These are phyloP conservation scores for Blastobasis adustella DNA, from an alignment of 2,888 invertebrate species.

Conservation along the genomic window DNA sequence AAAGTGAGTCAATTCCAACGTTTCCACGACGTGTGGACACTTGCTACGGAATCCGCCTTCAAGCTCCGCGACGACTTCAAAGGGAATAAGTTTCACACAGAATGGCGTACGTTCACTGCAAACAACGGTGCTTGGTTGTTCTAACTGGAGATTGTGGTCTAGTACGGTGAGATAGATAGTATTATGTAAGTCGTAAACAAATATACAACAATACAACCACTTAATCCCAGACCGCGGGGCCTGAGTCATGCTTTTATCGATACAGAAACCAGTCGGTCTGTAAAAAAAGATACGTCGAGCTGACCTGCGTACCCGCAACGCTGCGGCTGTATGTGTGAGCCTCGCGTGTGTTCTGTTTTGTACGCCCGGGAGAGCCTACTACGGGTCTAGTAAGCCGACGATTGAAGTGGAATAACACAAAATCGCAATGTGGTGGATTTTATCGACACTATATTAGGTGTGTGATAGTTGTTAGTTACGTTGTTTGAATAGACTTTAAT, in stretches of 20 bases:
- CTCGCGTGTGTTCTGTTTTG: too few species aligned
- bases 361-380: too few species aligned
- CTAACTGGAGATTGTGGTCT: too few species aligned
- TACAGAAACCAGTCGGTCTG: slow-evolving; percentile 56
- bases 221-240: slow-evolving; percentile 25
- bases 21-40: too few species aligned
- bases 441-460: background rate
- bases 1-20: too few species aligned
- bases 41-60: background rate
- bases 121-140: too few species aligned
- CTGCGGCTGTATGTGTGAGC: background rate
- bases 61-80: background rate
- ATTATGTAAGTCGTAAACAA: slow-evolving; percentile 8
- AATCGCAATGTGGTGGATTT: too few species aligned
- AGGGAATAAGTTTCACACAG: background rate
- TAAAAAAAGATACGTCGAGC: slow-evolving; percentile 47
- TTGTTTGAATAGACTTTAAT: too few species aligned
- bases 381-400: too few species aligned
- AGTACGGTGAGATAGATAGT: background rate
- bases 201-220: slow-evolving; percentile 16
- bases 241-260: slow-evolving; percentile 63
- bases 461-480: background rate
- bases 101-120: background rate
- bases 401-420: too few species aligned
- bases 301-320: slow-evolving; percentile 57